Conservation (phyloP, 2,888 invertebrate species). For the Drosophila phalerata region DNA sequence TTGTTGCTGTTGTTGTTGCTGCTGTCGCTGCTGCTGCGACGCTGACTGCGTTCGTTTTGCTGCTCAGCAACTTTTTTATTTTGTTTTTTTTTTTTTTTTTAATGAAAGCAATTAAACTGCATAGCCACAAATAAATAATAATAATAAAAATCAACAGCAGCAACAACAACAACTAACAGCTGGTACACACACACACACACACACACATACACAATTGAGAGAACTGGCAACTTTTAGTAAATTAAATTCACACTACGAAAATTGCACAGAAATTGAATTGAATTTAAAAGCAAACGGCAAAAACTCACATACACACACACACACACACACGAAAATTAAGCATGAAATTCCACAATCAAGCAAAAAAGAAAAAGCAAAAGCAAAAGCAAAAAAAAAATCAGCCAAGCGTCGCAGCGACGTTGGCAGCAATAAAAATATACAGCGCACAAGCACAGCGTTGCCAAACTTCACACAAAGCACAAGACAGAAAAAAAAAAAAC, state of each 20-base stretch:
- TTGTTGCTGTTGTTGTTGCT: no score
- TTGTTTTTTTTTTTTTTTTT: slow-evolving; percentile 50
- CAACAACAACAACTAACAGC: slow-evolving; percentile 57
- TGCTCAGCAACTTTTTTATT: slow-evolving; percentile 39
- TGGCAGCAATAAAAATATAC: slow-evolving; percentile 60
- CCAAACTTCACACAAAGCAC: slow-evolving; percentile 66
- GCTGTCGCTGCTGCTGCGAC: slow-evolving; percentile 12
- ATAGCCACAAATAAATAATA: slow-evolving; percentile 68
- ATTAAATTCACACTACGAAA: slow-evolving; percentile 74
- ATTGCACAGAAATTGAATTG: slow-evolving; percentile 73
- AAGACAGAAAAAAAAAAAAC: slow-evolving; percentile 32
- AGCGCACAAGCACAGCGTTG: slow-evolving; percentile 53
- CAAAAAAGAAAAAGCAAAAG: slow-evolving; percentile 50
- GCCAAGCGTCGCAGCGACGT: slow-evolving; percentile 64
- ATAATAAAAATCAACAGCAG: slow-evolving; percentile 15
- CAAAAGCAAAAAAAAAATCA: slow-evolving; percentile 45
- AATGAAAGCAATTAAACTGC: slow-evolving; percentile 76
- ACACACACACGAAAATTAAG: slow-evolving; percentile 64
- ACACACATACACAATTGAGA: slow-evolving; percentile 30
- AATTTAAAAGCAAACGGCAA: slow-evolving; percentile 72
- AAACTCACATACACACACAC: slow-evolving; percentile 21
- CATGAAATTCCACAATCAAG: slow-evolving; percentile 76
- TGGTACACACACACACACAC: slow-evolving; percentile 32
- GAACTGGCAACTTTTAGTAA: slow-evolving; percentile 56
- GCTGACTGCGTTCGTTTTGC: not conserved